Conservation (phyloP, 2,113 vertebrate genomes). For the Neotoma lepida region DNA sequence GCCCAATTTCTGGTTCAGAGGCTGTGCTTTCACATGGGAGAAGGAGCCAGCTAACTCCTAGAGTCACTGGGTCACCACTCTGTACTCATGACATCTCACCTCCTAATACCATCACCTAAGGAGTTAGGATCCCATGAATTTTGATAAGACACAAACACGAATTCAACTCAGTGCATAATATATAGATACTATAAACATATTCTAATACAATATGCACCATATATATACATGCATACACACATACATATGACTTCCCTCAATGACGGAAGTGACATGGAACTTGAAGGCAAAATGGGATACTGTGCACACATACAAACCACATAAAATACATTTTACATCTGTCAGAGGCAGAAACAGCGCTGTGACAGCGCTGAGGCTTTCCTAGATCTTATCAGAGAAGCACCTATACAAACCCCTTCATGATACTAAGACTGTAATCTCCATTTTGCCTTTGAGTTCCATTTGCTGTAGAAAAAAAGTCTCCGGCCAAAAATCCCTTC, state of each 20-base stretch:
- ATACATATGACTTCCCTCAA: not conserved
- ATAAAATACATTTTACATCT: not conserved
- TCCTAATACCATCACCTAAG: not conserved
- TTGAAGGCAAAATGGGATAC: not conserved
- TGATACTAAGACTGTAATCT: not conserved
- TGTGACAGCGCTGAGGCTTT: not conserved
- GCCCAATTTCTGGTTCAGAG: not conserved
- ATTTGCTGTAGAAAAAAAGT: not conserved
- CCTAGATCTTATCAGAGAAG: not conserved
- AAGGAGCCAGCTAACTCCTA: not conserved
- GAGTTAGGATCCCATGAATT: not conserved
- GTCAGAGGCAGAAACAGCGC: not conserved
- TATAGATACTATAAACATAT: not conserved
- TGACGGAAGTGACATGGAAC: not conserved
- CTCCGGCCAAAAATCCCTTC: not conserved
- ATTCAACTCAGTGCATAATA: not conserved
- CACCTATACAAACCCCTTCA: not conserved
- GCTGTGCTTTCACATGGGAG: not conserved
- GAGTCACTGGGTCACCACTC: not conserved
- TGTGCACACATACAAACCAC: not conserved
- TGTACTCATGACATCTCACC: not conserved
- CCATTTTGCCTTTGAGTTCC: not conserved
- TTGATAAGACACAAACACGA: not conserved
- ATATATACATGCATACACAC: not conserved
- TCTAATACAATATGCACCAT: not conserved